A percentile compares a stretch with the other conserved stretches of the same genome.
These are phyloP conservation scores for Osmerus mordax DNA, from an alignment of 2,113 vertebrate species.

Conservation along the genomic window DNA sequence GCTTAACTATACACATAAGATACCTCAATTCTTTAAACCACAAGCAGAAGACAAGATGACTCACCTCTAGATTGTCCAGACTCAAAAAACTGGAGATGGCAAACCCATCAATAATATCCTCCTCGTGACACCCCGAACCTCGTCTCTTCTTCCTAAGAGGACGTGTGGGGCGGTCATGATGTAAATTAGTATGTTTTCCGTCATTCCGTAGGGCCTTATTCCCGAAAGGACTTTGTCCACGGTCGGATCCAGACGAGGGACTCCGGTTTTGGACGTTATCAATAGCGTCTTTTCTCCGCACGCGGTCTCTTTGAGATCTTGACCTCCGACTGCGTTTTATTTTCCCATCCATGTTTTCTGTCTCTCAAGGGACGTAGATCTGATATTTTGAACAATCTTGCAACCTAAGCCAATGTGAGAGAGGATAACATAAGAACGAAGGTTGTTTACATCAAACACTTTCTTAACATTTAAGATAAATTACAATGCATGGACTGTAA, in stretches of 20 bases:
- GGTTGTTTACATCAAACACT: too few relatives aligned
- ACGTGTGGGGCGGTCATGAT: slow-evolving; percentile 39
- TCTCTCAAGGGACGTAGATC: slow-evolving; percentile 15
- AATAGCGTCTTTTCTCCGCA: slow-evolving; percentile 68
- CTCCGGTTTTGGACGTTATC: slow-evolving; percentile 66
- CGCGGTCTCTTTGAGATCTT: slow-evolving; percentile 71
- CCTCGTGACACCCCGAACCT: slow-evolving; percentile 77
- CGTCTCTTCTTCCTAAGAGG: slow-evolving; percentile 71
- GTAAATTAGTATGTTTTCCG: slow-evolving; percentile 42
- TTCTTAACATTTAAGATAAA: too few relatives aligned
- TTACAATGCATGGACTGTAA: too few relatives aligned
- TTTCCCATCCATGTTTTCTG: slow-evolving; percentile 67
- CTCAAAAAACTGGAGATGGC: slow-evolving; percentile 79
- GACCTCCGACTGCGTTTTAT: slow-evolving; percentile 69
- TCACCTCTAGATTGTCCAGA: slow-evolving; percentile 76
- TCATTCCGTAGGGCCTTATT: slow-evolving; percentile 64
- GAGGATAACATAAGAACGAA: too few relatives aligned
- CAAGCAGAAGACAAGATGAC: slow-evolving; percentile 4
- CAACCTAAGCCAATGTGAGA: neutral
- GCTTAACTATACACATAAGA: too few relatives aligned
- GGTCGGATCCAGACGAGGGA: slow-evolving; percentile 72
- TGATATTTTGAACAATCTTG: neutral
- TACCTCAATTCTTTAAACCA: neutral
- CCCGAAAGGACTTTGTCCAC: slow-evolving; percentile 68
- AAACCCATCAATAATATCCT: slow-evolving; percentile 80